Evolutionary conservation across 2,113 vertebrate genomes (phyloP).

Genomic region (Ceyx margarethae): DNA sequence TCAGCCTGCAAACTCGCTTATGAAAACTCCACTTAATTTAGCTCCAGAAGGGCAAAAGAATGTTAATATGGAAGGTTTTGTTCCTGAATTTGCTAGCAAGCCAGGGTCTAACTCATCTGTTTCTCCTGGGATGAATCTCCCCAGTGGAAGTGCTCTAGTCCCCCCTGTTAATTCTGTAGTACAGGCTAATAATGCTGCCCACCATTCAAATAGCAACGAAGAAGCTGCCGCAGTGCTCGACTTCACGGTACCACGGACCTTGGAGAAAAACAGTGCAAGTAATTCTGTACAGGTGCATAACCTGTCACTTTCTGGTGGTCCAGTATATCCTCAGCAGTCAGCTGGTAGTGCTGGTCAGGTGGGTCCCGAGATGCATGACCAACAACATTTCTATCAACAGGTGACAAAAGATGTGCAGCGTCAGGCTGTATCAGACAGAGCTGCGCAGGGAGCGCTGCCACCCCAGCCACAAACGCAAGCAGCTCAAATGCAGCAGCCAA

Average conservation of each 20-base stretch:
- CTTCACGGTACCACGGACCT: constrained; percentile 80
- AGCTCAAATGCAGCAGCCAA: neutral
- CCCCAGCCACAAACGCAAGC: constrained; percentile 31
- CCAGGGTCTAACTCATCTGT: constrained; percentile 30
- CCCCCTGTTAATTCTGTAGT: neutral
- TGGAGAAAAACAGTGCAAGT: constrained; percentile 54
- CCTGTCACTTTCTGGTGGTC: constrained; percentile 44
- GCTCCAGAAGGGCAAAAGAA: constrained; percentile 72
- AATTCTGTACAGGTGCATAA: constrained; percentile 19
- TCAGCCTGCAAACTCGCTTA: constrained; percentile 42
- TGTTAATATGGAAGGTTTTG: constrained; percentile 41
- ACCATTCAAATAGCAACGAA: neutral
- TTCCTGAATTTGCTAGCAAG: constrained; percentile 56
- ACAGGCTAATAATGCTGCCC: neutral
- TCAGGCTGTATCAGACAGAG: constrained; percentile 50
- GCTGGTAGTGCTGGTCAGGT: neutral
- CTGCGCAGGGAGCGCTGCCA: constrained; percentile 37
- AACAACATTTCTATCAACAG: constrained; percentile 89
- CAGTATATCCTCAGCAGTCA: constrained; percentile 30
- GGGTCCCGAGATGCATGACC: constrained; percentile 64
- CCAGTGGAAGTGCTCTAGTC: neutral
- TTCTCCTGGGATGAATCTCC: neutral
- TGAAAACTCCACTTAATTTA: constrained; percentile 75
- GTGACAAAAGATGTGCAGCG: constrained; percentile 86
- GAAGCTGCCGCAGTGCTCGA: constrained; percentile 76